These are phyloP conservation scores for Danaus melanippus DNA, from an alignment of 1,140 invertebrate genomes.

Conservation along the genomic window DNA sequence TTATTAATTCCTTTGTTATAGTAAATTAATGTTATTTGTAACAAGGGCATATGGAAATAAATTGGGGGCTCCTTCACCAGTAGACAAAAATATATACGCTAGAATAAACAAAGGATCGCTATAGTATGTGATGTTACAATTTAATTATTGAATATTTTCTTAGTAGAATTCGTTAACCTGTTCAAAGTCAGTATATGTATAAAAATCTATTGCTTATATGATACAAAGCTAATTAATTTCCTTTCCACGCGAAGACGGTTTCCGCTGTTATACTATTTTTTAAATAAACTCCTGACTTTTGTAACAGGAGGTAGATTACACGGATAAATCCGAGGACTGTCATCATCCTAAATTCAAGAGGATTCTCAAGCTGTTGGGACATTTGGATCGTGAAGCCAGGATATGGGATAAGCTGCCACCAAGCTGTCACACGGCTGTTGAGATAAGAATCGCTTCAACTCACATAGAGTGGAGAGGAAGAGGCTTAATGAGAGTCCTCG, in stretches of 20 bases:
- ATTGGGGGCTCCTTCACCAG: neutral
- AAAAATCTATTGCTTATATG: constrained; percentile 4
- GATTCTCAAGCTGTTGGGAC: constrained; percentile 75
- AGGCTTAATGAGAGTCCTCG: constrained; percentile 76
- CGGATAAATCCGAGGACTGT: constrained; percentile 66
- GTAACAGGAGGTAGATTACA: constrained; percentile 42
- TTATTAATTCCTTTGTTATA: neutral
- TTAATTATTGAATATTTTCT: too few relatives aligned
- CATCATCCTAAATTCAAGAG: constrained; percentile 75
- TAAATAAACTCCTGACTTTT: neutral
- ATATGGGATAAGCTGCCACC: constrained; percentile 73
- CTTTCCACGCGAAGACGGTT: too few relatives aligned
- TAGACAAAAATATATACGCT: too few relatives aligned
- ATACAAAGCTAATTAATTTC: constrained; percentile 4
- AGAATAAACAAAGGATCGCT: too few relatives aligned
- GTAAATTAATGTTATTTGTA: neutral
- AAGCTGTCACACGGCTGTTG: constrained; percentile 70
- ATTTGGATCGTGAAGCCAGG: constrained; percentile 73
- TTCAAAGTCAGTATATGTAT: constrained; percentile 4
- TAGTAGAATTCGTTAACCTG: too few relatives aligned
- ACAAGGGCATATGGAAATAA: neutral
- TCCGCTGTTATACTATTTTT: neutral
- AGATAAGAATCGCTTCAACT: constrained; percentile 78
- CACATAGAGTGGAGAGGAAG: constrained; percentile 76
- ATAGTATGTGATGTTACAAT: too few relatives aligned